Evolutionary conservation across 2,888 invertebrate species (phyloP).

Genomic region (Nudaria mundana): DNA sequence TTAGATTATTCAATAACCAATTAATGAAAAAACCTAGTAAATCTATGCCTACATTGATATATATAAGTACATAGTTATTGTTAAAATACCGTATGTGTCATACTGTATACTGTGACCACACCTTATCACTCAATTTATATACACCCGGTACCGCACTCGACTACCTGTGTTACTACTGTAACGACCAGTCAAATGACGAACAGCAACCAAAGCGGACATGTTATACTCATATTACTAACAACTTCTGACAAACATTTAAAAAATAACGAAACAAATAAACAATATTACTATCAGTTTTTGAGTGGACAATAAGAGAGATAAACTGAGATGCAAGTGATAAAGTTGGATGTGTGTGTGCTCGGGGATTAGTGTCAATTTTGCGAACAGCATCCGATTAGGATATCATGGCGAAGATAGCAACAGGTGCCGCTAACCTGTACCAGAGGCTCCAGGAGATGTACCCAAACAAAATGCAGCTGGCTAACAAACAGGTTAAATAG

Average conservation of each 20-base stretch:
- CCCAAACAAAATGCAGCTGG: conserved; percentile 58
- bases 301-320: no score
- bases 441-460: conserved; percentile 71
- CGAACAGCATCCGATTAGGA: conserved; percentile 9
- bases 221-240: conserved; percentile 2
- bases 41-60: no score
- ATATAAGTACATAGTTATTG: no score
- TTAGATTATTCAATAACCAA: no score
- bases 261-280: conserved; percentile 4
- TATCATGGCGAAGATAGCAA: conserved; percentile 64
- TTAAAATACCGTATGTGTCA: no score
- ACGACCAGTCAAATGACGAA: conserved; percentile 26
- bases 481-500: conserved; percentile 50
- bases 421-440: conserved; percentile 64
- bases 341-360: conserved; percentile 26
- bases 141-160: conserved; percentile 15
- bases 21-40: no score
- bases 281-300: conserved; percentile 11
- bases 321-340: no score
- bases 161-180: background rate
- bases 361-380: conserved; percentile 34
- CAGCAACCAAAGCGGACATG: conserved; percentile 32
- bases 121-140: conserved; percentile 34
- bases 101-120: no score
- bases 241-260: background rate